Evolutionary conservation across 2,113 vertebrate species (phyloP).

Genomic region (Ciconia boyciana): DNA sequence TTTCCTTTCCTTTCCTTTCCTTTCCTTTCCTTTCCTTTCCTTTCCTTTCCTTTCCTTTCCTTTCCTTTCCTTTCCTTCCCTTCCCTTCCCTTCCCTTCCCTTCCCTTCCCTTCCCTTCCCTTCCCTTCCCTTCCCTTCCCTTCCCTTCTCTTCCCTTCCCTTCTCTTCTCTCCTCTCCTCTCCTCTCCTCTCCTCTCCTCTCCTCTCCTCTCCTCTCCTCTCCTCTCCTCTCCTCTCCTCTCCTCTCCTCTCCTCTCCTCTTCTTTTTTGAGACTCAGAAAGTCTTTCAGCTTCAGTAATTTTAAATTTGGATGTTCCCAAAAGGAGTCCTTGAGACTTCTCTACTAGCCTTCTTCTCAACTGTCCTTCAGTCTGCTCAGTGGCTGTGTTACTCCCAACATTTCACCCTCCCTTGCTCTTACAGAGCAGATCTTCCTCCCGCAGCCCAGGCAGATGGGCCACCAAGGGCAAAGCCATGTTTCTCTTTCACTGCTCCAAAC

Average conservation of each 20-base stretch:
- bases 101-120: too few relatives aligned
- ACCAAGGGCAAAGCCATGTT: not conserved
- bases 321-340: not conserved
- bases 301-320: not conserved
- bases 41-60: fast-evolving
- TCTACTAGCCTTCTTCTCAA: not conserved
- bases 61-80: fast-evolving
- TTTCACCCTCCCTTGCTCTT: not conserved
- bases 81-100: too few relatives aligned
- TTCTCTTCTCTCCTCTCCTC: too few relatives aligned
- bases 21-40: fast-evolving
- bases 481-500: not conserved
- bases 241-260: too few relatives aligned
- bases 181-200: too few relatives aligned
- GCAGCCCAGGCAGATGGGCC: not conserved
- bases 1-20: fast-evolving
- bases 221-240: too few relatives aligned
- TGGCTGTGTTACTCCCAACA: not conserved
- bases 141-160: too few relatives aligned
- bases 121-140: too few relatives aligned
- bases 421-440: not conserved
- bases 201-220: too few relatives aligned
- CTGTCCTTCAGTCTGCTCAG: not conserved
- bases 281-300: not conserved
- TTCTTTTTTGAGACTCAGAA: not conserved